These are phyloP conservation scores for Monochamus saltuarius DNA, from an alignment of 1,140 invertebrate genomes.

Conservation along the genomic window DNA sequence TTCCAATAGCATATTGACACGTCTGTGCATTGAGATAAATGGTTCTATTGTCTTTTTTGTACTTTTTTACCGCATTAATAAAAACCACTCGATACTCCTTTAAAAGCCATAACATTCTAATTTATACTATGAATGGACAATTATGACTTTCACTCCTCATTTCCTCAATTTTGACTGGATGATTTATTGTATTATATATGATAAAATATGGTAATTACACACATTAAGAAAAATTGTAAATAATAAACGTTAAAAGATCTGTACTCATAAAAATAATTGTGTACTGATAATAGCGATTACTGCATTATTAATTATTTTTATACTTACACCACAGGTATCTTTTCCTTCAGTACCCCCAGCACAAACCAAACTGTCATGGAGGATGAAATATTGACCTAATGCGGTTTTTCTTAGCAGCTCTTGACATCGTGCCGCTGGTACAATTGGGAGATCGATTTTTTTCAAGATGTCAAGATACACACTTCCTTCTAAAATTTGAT, in stretches of 20 bases:
- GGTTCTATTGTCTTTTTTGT: too few relatives aligned
- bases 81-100: too few relatives aligned
- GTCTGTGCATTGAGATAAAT: too few relatives aligned
- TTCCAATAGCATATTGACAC: too few relatives aligned
- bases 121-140: too few relatives aligned
- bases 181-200: too few relatives aligned
- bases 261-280: too few relatives aligned
- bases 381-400: slow-evolving; percentile 52
- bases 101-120: too few relatives aligned
- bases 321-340: slow-evolving; percentile 68
- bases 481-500: slow-evolving; percentile 39
- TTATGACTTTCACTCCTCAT: too few relatives aligned
- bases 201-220: not conserved
- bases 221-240: not conserved
- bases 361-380: slow-evolving; percentile 57
- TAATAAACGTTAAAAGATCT: not conserved
- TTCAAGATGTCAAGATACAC: slow-evolving; percentile 56
- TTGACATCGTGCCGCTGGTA: slow-evolving; percentile 50
- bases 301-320: slow-evolving; percentile 50
- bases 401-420: slow-evolving; percentile 49
- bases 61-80: too few relatives aligned
- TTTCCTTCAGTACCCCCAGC: slow-evolving; percentile 58
- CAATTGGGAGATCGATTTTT: slow-evolving; percentile 53
- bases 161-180: too few relatives aligned
- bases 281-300: too few relatives aligned